These are phyloP conservation scores for Hirundo rustica DNA, from an alignment of 2,797 vertebrate genomes.

Conservation along the genomic window DNA sequence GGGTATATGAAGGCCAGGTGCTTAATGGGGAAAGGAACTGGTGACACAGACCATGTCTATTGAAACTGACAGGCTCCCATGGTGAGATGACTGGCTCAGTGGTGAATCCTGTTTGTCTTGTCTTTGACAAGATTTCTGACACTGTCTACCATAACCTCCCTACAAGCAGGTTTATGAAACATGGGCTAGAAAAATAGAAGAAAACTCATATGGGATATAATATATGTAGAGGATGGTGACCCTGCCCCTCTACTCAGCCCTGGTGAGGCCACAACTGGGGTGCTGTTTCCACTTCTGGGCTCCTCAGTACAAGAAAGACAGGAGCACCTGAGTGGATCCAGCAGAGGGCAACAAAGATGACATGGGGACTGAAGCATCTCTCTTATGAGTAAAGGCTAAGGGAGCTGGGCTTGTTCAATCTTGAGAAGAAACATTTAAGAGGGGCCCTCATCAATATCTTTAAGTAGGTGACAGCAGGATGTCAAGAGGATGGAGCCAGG, in stretches of 20 bases:
- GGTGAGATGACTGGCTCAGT: not conserved
- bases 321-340: not conserved
- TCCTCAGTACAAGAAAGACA: not conserved
- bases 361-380: fast-evolving
- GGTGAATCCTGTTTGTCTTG: not conserved
- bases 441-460: not conserved
- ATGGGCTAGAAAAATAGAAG: not conserved
- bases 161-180: not conserved
- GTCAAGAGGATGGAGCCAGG: not conserved
- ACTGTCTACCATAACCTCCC: not conserved
- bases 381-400: not conserved
- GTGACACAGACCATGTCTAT: fast-evolving
- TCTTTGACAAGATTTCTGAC: not conserved
- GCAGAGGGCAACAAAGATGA: not conserved
- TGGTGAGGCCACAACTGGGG: not conserved
- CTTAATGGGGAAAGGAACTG: not conserved
- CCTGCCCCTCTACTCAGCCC: not conserved
- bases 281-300: not conserved
- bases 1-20: not conserved
- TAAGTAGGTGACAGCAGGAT: not conserved
- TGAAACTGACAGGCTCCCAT: not conserved
- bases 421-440: not conserved
- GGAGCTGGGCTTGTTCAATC: too few relatives aligned
- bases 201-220: not conserved
- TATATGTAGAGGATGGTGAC: fast-evolving